Evolutionary conservation across 2,888 invertebrate genomes (phyloP), one percentile per base, ranked within the genome.

Genomic region (Drosophila crucigera): DNA sequence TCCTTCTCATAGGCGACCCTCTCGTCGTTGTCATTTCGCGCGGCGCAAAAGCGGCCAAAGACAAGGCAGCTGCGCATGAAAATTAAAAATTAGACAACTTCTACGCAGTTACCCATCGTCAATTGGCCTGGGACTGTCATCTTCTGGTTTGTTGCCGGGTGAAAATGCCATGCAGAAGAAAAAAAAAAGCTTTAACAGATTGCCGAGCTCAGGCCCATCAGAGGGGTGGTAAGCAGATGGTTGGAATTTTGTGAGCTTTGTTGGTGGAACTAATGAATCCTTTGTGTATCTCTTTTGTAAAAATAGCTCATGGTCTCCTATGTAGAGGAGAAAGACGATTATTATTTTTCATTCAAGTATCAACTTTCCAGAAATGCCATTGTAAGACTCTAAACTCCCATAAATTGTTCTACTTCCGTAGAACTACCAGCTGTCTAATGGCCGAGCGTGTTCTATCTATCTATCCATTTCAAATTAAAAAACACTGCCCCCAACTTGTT

Each of bases 61-160:
- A 76, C 73, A 82, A 73, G 64, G 76, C 89, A 88, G 88, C 85
- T 88, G 85, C 85, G 84, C 82, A 78, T 80, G 71, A 65, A 78
- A 80, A 84, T 82, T 84, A 62, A 73, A 78, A 82, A 71, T 80
- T 75, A 69, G 62, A 73, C 73, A 76, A 74, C 72, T 62, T 79
- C 72, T 86, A 72, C 78, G 78, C 73, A 79, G 71, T 75, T 74
- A n/a, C 55, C 59, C 61, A 60, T 35, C 43, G 62, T 33, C 56
- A 76, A 68, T 67, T 74, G 79, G 67, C 71, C 78, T 79, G 63
- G 76, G 76, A 72, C 76, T 69, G 33, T 30, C 61, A 55, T 63
- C 50, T 69, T 73, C 63, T 22, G 56, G 43, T 30, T 59, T 68
- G 25, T 76, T 69, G 63, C 68, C 71, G 37, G 43, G 9, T 63